Conservation (phyloP, 2,888 invertebrate species). For the Rhyacophila evoluta region DNA sequence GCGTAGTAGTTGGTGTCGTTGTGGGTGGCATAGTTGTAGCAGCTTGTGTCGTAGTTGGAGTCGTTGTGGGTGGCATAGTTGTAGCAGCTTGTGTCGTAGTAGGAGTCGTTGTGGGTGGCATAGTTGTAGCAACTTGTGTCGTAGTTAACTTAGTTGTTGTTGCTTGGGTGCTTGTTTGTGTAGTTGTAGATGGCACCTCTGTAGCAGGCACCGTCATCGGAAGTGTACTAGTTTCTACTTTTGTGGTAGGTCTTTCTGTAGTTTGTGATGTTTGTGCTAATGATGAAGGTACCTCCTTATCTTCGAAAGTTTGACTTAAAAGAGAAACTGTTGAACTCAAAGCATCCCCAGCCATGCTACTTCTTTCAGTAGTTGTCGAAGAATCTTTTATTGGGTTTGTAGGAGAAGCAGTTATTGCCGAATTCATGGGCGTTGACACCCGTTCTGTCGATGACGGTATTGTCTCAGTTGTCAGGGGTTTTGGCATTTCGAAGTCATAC, state of each 20-base stretch:
- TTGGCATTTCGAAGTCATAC: slow-evolving; percentile 74
- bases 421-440: slow-evolving; percentile 34
- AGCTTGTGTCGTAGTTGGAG: slow-evolving; percentile 51
- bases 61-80: slow-evolving; percentile 46
- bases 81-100: background rate
- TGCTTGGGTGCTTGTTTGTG: slow-evolving; percentile 37
- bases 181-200: slow-evolving; percentile 24
- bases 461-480: slow-evolving; percentile 36
- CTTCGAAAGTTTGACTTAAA: background rate
- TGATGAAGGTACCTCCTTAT: background rate
- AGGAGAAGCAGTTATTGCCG: slow-evolving; percentile 40
- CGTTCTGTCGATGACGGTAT: slow-evolving; percentile 17
- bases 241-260: background rate
- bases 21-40: slow-evolving; percentile 56
- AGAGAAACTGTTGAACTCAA: slow-evolving; percentile 29
- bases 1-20: slow-evolving; percentile 52
- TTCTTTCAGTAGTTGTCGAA: background rate
- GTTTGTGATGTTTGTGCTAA: background rate
- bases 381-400: background rate
- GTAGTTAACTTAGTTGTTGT: slow-evolving; percentile 5
- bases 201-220: background rate
- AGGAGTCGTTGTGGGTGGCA: slow-evolving; percentile 48
- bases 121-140: slow-evolving; percentile 33
- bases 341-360: background rate
- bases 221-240: background rate